phyloP scores from a whole-genome alignment of 2,113 vertebrate species.

The Damaliscus lunatus region DNA sequence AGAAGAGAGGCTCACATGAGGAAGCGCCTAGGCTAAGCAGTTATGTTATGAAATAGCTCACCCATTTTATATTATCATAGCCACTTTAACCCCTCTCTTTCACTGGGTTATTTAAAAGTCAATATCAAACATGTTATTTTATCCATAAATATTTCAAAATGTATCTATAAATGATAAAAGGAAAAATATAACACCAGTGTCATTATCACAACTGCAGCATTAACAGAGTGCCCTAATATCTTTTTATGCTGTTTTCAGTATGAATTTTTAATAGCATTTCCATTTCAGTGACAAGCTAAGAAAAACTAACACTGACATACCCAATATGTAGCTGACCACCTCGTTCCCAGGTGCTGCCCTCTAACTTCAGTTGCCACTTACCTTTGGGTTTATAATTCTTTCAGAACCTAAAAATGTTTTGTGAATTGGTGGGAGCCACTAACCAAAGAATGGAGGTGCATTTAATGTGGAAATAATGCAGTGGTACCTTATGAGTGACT shows the following conservation, averaged over 20 bases:
- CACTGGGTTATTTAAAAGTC: not conserved
- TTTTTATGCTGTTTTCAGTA: not conserved
- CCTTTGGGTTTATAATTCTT: not conserved
- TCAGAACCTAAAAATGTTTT: not conserved
- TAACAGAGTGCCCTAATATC: not conserved
- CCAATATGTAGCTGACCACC: fast-evolving
- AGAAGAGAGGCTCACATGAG: not conserved
- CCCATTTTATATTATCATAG: not conserved
- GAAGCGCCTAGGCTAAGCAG: not conserved
- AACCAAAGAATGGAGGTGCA: not conserved
- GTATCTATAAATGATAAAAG: not conserved
- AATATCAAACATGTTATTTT: not conserved
- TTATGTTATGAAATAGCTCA: not conserved
- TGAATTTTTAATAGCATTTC: not conserved
- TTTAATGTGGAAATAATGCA: not conserved
- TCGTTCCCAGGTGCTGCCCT: not conserved
- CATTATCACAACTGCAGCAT: not conserved
- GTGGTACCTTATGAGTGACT: not conserved
- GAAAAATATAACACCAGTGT: too few relatives aligned
- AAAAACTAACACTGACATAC: not conserved
- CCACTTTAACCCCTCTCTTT: not conserved
- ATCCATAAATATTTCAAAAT: not conserved
- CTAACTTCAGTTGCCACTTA: not conserved
- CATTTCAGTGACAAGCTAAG: not conserved
- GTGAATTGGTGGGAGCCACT: not conserved